These are phyloP conservation scores for Chrysogorgia sp. DNA, from an alignment of 92 coral and sea anemone species.

Conservation along the genomic window DNA sequence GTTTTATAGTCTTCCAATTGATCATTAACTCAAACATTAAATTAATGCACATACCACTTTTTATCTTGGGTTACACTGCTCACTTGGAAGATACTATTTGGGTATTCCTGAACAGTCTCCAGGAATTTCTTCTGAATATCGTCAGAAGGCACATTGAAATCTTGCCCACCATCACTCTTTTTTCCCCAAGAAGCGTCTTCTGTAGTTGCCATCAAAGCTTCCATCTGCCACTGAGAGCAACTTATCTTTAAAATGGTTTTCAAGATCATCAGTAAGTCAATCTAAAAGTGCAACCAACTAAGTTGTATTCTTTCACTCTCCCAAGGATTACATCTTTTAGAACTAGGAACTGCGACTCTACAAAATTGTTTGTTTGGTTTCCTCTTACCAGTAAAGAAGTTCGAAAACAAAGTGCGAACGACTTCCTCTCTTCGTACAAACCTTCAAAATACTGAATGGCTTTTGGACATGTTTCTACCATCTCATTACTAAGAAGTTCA, in stretches of 20 bases:
- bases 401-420: slow-evolving; percentile 50
- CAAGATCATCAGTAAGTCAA: slow-evolving; percentile 36
- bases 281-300: slow-evolving; percentile 49
- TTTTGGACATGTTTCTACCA: slow-evolving; percentile 18
- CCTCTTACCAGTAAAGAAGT: too few relatives aligned
- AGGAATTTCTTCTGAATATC: not conserved
- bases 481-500: slow-evolving; percentile 34
- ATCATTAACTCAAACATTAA: too few relatives aligned
- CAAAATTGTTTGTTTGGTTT: too few relatives aligned
- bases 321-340: slow-evolving; percentile 33
- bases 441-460: slow-evolving; percentile 14
- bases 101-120: slow-evolving; percentile 17
- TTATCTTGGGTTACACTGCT: slow-evolving; percentile 34
- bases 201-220: too few relatives aligned
- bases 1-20: too few relatives aligned
- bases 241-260: slow-evolving; percentile 44
- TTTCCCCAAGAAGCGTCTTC: too few relatives aligned
- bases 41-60: slow-evolving; percentile 29
- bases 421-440: slow-evolving; percentile 19
- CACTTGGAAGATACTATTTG: slow-evolving; percentile 42
- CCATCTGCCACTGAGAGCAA: too few relatives aligned
- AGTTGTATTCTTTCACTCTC: slow-evolving; percentile 46
- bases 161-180: slow-evolving; percentile 26
- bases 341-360: slow-evolving; percentile 40
- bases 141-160: too few relatives aligned